These are phyloP conservation scores for Gobionotothen gibberifrons DNA, from an alignment of 2,797 vertebrate genomes.

Conservation along the genomic window DNA sequence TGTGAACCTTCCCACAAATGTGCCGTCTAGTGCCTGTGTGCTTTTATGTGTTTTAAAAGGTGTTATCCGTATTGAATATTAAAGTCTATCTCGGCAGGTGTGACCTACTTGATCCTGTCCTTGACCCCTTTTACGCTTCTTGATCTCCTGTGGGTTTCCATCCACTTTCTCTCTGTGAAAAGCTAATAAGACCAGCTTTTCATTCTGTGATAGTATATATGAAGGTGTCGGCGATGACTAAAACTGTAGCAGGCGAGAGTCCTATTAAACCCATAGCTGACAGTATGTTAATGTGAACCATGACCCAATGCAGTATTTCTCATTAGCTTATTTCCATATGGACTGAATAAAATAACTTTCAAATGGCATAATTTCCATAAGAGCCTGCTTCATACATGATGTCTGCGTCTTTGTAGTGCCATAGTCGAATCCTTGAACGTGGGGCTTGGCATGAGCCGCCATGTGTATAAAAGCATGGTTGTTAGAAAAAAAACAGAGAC, in stretches of 20 bases:
- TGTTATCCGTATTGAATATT: conserved; percentile 47
- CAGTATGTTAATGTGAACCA: conserved; percentile 40
- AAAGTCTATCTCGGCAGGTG: conserved; percentile 41
- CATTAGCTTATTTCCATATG: conserved; percentile 43
- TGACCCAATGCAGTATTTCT: conserved; percentile 41
- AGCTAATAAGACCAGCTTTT: conserved; percentile 25
- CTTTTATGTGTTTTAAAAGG: conserved; percentile 36
- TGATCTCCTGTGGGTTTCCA: conserved; percentile 15
- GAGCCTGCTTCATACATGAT: conserved; percentile 6
- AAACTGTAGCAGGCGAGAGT: conserved; percentile 43
- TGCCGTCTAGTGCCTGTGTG: background rate
- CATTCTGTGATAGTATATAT: conserved; percentile 24
- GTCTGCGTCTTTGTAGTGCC: background rate
- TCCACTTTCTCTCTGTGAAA: conserved; percentile 21
- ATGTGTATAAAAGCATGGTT: conserved; percentile 25
- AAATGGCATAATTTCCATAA: conserved; percentile 24
- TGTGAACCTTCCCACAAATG: conserved; percentile 17
- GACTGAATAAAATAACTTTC: conserved; percentile 1
- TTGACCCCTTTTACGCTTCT: conserved; percentile 46
- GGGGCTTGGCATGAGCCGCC: background rate
- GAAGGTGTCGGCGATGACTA: conserved; percentile 27
- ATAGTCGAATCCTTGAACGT: background rate
- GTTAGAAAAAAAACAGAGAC: conserved; percentile 7
- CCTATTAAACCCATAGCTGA: conserved; percentile 38
- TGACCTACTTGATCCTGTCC: conserved; percentile 50